These are phyloP conservation scores for Telenomus remus DNA, from an alignment of 1,140 invertebrate species.

Conservation along the genomic window DNA sequence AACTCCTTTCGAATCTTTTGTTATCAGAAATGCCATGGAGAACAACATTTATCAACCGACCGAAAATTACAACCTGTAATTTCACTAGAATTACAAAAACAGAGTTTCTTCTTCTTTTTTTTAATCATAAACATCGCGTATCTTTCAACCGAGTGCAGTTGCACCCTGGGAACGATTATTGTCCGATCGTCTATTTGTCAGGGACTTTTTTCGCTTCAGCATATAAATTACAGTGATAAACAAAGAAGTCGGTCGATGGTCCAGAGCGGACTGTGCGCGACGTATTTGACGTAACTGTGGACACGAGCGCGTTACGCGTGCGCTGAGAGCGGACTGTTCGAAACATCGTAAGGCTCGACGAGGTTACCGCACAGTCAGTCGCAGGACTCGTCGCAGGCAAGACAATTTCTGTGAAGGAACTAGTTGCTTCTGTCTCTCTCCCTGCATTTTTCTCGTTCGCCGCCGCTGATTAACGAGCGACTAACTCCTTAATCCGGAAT, in stretches of 20 bases:
- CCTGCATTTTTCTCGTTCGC: conserved; percentile 36
- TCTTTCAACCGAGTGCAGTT: too few relatives aligned
- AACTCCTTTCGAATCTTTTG: too few relatives aligned
- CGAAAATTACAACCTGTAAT: too few relatives aligned
- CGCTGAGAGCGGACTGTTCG: conserved; percentile 57
- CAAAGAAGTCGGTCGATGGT: conserved; percentile 64
- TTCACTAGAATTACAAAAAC: too few relatives aligned
- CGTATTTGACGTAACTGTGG: conserved; percentile 45
- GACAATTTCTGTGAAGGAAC: conserved; percentile 67
- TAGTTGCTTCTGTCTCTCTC: conserved; percentile 58
- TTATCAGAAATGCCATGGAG: too few relatives aligned
- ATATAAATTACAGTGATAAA: conserved; percentile 37
- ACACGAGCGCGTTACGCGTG: conserved; percentile 64
- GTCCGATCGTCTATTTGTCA: too few relatives aligned
- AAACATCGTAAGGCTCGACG: conserved; percentile 67
- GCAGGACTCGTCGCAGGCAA: conserved; percentile 63
- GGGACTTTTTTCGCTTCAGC: conserved; percentile 2
- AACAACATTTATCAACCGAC: too few relatives aligned
- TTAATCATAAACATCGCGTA: too few relatives aligned
- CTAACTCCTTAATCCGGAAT: not conserved
- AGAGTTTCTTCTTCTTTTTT: too few relatives aligned
- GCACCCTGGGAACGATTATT: too few relatives aligned
- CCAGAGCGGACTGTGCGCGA: conserved; percentile 67
- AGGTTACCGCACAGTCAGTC: conserved; percentile 67
- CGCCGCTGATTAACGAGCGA: conserved; percentile 1